phyloP scores from a whole-genome alignment of 2,797 vertebrate genomes.

The Pagetopsis macropterus region DNA sequence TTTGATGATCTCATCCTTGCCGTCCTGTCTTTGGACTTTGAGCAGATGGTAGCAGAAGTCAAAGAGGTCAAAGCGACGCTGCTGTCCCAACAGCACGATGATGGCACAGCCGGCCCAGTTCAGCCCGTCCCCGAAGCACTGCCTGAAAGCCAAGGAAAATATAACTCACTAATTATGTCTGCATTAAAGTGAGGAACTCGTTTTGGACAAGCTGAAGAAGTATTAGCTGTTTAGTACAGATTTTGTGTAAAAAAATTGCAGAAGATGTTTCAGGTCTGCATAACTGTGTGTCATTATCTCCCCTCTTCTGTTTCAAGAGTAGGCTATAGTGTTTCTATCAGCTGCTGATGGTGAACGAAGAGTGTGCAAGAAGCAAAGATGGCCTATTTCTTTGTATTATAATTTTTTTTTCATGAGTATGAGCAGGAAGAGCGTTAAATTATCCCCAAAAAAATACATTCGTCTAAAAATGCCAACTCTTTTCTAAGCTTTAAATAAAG shows the following conservation, averaged over 20 bases:
- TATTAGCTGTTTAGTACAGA: not conserved
- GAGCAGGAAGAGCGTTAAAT: not conserved
- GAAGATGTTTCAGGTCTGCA: slow-evolving; percentile 12
- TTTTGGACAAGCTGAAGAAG: not conserved
- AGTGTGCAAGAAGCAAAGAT: not conserved
- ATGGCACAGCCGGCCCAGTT: slow-evolving; percentile 99
- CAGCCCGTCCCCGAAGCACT: slow-evolving; percentile 97
- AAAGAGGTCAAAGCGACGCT: slow-evolving; percentile 97
- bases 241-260: not conserved
- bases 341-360: too few species aligned
- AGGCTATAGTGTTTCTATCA: too few species aligned
- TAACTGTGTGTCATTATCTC: not conserved
- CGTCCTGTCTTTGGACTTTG: slow-evolving; percentile 97
- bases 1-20: slow-evolving; percentile 99
- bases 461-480: not conserved
- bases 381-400: too few species aligned
- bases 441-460: not conserved
- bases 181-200: not conserved
- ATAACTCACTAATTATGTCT: not conserved
- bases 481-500: not conserved
- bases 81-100: slow-evolving; percentile 95
- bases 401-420: too few species aligned
- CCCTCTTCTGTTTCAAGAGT: slow-evolving; percentile 3
- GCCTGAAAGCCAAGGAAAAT: slow-evolving; percentile 76
- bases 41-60: slow-evolving; percentile 99